A percentile compares a stretch with the other conserved stretches of the same genome.
phyloP scores from a whole-genome alignment of 2,797 vertebrate genomes.

The Sarcophilus harrisii region DNA sequence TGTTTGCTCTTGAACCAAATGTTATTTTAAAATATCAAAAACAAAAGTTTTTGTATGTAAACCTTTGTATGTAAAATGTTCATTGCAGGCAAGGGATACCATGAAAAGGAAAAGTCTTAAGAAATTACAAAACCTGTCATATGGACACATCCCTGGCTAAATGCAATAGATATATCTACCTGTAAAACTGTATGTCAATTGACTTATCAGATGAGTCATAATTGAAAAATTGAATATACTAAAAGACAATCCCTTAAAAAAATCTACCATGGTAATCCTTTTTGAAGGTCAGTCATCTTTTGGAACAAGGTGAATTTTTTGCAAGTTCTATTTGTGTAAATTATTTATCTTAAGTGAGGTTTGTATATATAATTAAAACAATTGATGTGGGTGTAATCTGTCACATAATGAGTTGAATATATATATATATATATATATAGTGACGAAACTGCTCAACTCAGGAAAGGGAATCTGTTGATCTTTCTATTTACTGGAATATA shows the following conservation, averaged over 20 bases:
- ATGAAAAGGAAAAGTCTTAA: neutral
- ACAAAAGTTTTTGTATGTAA: no score
- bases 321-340: neutral
- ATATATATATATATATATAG: neutral
- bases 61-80: neutral
- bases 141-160: neutral
- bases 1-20: neutral
- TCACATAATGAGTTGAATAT: neutral
- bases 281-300: neutral
- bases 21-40: neutral
- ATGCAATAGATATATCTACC: neutral
- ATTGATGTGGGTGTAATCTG: neutral
- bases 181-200: neutral
- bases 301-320: neutral
- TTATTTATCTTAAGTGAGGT: neutral
- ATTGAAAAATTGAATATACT: neutral
- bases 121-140: neutral
- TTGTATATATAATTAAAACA: neutral
- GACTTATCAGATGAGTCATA: neutral
- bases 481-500: slow-evolving; percentile 3
- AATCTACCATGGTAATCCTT: neutral
- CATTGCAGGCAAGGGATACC: neutral
- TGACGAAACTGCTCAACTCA: neutral
- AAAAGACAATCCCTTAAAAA: neutral
- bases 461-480: slow-evolving; percentile 3